Base-by-base conservation (phyloP, 2,113 vertebrate species). In the Noctilio leporinus region DNA sequence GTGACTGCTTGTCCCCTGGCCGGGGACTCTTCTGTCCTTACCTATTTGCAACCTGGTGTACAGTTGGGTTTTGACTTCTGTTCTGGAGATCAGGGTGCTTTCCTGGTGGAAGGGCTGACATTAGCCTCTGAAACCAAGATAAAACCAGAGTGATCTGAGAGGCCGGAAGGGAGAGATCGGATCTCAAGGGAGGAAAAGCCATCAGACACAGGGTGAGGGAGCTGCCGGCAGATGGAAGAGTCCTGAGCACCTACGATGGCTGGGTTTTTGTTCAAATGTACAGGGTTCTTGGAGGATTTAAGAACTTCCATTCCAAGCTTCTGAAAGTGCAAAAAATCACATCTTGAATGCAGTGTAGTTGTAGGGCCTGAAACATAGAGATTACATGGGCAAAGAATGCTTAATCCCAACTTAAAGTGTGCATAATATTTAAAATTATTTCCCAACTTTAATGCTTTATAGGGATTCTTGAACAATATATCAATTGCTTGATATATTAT, bases 391-490 rank as follows among this genome's bases (percentile, higher is more conserved):
- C 53, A 89, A 80, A 87, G 64, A 24, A 43, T 75, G 22, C n/a
- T 51, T 83, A 40, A 43, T 57, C 40, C 40, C 38, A 91, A 81
- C 22, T 16, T 89, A 57, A 90, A 77, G 35, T 33, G 15, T 43
- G 14, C 7, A 30, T 64, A 62, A 4, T 84, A 28, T 43, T 90
- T 72, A 65, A 81, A 70, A 91, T 10, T 62, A 77, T 62, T 12
- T 35, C 35, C 26, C 30, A 84, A 2, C 10, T 91, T 86, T 1
- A 1, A 8, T 64, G 28, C 43, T 47, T 47, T 86, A 40, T 70
- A n/a, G 45, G 87, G 35, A 86, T 67, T 83, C 55, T 67, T 89
- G n/a, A 67, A 80, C 94, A 94, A 73, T 47, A 53, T 15, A 0
- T 45, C 49, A 83, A 24, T 75, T 57, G 28, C 26, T 9, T 35